Conservation (phyloP, 2,113 vertebrate genomes). For the Dromaius novaehollandiae region DNA sequence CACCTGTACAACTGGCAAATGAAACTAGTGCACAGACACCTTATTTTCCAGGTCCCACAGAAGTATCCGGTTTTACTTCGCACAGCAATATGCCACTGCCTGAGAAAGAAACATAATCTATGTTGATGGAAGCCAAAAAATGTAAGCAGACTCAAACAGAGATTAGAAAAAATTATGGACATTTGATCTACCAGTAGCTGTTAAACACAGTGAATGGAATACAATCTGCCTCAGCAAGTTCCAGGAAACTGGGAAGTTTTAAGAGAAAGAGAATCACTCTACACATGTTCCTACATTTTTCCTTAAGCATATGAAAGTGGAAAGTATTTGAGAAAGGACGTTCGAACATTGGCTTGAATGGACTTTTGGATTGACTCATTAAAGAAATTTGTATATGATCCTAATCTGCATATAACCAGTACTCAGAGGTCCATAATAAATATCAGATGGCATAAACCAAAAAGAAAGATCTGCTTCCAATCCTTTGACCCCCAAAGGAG, state of each 20-base stretch:
- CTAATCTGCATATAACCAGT: neutral
- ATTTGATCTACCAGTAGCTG: neutral
- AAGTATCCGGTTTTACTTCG: neutral
- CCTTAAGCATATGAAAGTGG: neutral
- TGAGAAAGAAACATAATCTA: neutral
- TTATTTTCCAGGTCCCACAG: neutral
- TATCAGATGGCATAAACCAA: neutral
- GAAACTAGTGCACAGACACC: neutral
- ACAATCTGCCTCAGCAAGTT: neutral
- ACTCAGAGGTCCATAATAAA: constrained; percentile 10
- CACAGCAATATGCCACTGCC: neutral
- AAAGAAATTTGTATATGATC: neutral
- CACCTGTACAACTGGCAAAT: neutral
- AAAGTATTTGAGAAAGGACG: constrained; percentile 20
- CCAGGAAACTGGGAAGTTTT: constrained; percentile 1
- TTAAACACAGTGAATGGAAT: constrained; percentile 1
- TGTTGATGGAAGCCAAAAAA: neutral
- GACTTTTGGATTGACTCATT: neutral
- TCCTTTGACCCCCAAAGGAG: neutral
- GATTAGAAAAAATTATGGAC: neutral
- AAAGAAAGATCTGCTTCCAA: neutral
- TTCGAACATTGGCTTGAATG: neutral
- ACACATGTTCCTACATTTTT: constrained; percentile 26
- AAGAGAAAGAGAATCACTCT: neutral
- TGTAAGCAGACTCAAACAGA: neutral